Percentiles rank a stretch among this genome's conserved stretches.
Evolutionary conservation across 2,888 invertebrate genomes (phyloP).

Genomic region (Drepanosiphum platanoidis): DNA sequence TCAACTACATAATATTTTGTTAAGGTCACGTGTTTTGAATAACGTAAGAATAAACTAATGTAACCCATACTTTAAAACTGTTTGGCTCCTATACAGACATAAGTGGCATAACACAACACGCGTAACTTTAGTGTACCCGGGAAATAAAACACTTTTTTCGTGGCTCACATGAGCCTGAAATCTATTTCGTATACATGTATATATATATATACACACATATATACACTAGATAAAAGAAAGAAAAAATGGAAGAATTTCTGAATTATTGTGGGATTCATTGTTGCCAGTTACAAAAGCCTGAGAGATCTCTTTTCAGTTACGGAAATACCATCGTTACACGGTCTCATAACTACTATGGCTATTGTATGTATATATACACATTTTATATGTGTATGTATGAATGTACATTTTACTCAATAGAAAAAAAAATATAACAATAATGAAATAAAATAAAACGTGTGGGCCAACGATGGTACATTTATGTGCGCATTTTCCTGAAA

Average conservation of each 20-base stretch:
- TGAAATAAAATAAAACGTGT: not conserved
- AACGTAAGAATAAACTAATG: not conserved
- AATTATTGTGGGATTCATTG: conserved; percentile 43
- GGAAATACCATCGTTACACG: conserved; percentile 52
- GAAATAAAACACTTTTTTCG: conserved; percentile 22
- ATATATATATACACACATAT: not conserved
- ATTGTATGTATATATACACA: not conserved
- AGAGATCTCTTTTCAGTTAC: conserved; percentile 50
- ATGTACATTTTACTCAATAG: conserved; percentile 10
- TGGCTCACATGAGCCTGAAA: conserved; percentile 18
- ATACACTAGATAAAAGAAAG: not conserved
- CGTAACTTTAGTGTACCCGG: not conserved
- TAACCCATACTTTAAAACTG: conserved; percentile 23
- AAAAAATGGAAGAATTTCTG: conserved; percentile 41
- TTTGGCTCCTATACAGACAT: conserved; percentile 2
- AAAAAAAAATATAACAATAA: conserved; percentile 41
- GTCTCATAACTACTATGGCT: conserved; percentile 21
- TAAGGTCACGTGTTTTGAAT: not conserved
- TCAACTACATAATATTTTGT: not conserved
- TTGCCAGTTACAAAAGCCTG: conserved; percentile 49
- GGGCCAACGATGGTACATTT: not conserved
- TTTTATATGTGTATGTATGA: not conserved
- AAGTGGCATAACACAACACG: not conserved
- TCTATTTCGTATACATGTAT: conserved; percentile 25
- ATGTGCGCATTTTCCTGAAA: not conserved